Evolutionary conservation across 2,113 vertebrate genomes (phyloP), one percentile per base, ranked within the genome.

Genomic region (Alethe diademata): DNA sequence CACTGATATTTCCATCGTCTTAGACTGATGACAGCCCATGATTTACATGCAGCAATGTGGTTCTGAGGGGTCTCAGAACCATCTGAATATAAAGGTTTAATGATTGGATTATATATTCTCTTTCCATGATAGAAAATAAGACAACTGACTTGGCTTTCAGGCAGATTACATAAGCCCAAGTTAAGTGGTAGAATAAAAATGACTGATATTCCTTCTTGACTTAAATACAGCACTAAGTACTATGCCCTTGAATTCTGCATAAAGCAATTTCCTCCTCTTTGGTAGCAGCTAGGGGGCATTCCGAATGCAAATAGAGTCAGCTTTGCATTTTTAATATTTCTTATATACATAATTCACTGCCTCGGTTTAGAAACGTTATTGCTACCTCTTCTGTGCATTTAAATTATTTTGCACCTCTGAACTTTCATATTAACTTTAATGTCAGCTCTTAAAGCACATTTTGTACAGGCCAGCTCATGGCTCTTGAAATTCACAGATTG

Each of bases 261-360:
- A 98, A 98, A 98, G 98, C 97, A 98, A 98, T 98, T 98, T 98
- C 94, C 97, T 97, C 91, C 90, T 98, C 95, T 91, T 92, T 84
- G 74, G 92, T 98, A 97, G 97, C 95, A 97, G 97, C 97, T 98
- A 98, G 97, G 97, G 97, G 98, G 97, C 98, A 98, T 98, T 98
- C 93, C 60, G 29, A 97, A 98, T 98, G 97, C 98, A 98, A 98
- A 98, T 98, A 91, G 97, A 97, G 95, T 96, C 96, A 96, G 97
- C 95, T 98, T 98, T 98, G 97, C 98, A 98, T 98, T 98, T 98
- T 98, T 98, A 98, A 98, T 98, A 98, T 98, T 98, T 96, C 89
- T 96, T 96, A 95, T 96, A 97, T 97, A 97, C 97, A 98, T 98
- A 98, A 98, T 97, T 98, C 98, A 98, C 96, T 97, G 97, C 96